A percentile compares a stretch with the other conserved stretches of the same genome.
phyloP scores from a whole-genome alignment of 2,797 vertebrate species.

The Australoheros facetus region DNA sequence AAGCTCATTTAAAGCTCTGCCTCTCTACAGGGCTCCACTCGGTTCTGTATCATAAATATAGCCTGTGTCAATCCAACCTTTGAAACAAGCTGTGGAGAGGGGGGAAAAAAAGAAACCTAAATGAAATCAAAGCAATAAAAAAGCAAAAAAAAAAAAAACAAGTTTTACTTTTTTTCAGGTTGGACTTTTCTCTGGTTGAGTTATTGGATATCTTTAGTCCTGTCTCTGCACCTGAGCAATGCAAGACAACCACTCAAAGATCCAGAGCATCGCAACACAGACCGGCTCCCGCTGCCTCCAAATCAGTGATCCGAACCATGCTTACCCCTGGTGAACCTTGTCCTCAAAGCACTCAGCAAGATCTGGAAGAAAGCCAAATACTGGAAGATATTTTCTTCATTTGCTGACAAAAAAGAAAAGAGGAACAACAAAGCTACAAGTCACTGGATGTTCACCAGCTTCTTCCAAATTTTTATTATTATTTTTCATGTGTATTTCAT shows the following conservation, averaged over 20 bases:
- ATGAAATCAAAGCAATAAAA: constrained; percentile 13
- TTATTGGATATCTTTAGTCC: constrained; percentile 87
- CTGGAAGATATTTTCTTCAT: constrained; percentile 98
- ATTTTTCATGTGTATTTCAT: constrained; percentile 8
- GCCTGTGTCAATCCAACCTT: constrained; percentile 8
- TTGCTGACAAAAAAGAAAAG: constrained; percentile 71
- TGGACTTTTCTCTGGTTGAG: constrained; percentile 84
- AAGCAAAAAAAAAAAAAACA: neutral
- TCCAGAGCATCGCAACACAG: neutral
- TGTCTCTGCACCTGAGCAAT: constrained; percentile 53
- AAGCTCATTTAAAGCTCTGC: constrained; percentile 27
- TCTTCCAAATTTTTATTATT: constrained; percentile 7
- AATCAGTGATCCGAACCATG: constrained; percentile 31
- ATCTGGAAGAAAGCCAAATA: constrained; percentile 90
- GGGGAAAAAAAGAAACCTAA: neutral
- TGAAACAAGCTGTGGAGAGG: neutral
- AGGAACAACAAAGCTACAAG: neutral
- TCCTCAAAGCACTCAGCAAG: constrained; percentile 70
- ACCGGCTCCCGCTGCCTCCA: constrained; percentile 2
- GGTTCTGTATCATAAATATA: constrained; percentile 31
- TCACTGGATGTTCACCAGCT: constrained; percentile 16
- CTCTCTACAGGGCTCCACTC: neutral
- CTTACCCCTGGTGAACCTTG: constrained; percentile 41
- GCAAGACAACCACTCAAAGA: constrained; percentile 47
- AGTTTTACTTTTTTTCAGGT: constrained; percentile 71